Base-by-base conservation (phyloP, 1,140 invertebrate species). In the Metopolophium dirhodum region DNA sequence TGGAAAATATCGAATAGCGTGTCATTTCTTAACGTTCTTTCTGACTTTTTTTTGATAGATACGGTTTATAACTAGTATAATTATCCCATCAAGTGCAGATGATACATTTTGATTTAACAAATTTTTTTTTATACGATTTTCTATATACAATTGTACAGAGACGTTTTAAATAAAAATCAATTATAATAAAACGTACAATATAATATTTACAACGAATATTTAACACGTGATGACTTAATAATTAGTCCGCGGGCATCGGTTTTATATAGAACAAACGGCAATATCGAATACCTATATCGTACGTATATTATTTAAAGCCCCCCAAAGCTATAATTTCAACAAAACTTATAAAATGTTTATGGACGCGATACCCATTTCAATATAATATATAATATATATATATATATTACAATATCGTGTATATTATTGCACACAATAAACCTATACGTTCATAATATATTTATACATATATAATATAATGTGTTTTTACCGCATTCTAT, bases 221-320 rank as follows among this genome's bases (percentile, higher is more conserved):
- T 77, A 85, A 85, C 83, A 41, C 82, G 82, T 41, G 35, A 85
- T 23, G 22, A 85, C 37, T 85, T 85, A n/a, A n/a, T 26, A 85
- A 45, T 85, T 85, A 45, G 41, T 45, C 37, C 41, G 83, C 41
- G 41, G 37, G 41, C 83, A 26, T 85, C 23, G 9, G 22, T 23
- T 85, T 85, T 85, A 85, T 26, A 45, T 45, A 35, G 61, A 77
- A 77, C 83, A 23, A 41, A 85, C 61, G 61, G 61, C 83, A 85
- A 30, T 26, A 85, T 45, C 41, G 23, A 77, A 77, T 77, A 54
- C 20, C 20, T 14, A 41, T 51, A 30, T 26, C 57, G 57, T 14
- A 20, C 30, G 61, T 68, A n/a, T 77, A 77, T 77, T 85, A 85
- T 85, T 85, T 85, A 85, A 85, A 85, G 37, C 22, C 23, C 83